Base-by-base conservation (phyloP, 2,888 invertebrate genomes). In the Lepetodrilus schrolli region DNA sequence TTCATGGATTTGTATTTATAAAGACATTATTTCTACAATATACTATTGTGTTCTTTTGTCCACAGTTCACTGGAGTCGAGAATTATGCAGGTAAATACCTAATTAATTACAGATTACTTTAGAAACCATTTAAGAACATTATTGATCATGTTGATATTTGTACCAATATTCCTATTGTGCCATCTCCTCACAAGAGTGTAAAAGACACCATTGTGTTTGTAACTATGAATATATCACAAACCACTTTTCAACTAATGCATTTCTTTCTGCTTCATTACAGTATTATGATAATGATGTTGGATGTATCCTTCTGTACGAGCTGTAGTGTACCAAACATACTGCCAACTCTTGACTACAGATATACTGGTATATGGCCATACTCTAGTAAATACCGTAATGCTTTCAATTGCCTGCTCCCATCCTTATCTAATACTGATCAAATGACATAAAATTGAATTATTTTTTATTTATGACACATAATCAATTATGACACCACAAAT, bases 221-320 rank as follows among this genome's bases (percentile, higher is more conserved):
- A 4, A 43, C 2, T 17, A 5, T 68, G n/a, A 17, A 26, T 49
- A 21, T 17, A 4, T 26, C 5, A 49, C 13, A 10, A n/a, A n/a
- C n/a, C n/a, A n/a, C n/a, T n/a, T n/a, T 49, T 37, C 17, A 13
- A 7, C 17, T n/a, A 13, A 20, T 37, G 13, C 38, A 37, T 37
- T 66, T 66, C 20, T 72, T 7, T 72, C 0, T n/a, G 21, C 43
- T 70, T 21, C 51, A 21, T 83, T 80, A 69, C 83, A 87, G 87
- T 74, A 82, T 88, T 8, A 83, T 88, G 84, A 80, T 87, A 66
- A 85, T 87, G 2, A 88, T 88, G 87, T 74, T 88, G 77, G 88
- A 88, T 81, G 86, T 88, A 88, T 87, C 87, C 86, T n/a, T n/a
- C n/a, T n/a, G n/a, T n/a, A n/a, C n/a, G n/a, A n/a, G n/a, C n/a